Conservation (phyloP, 2,113 vertebrate genomes). For the Piprites chloris region DNA sequence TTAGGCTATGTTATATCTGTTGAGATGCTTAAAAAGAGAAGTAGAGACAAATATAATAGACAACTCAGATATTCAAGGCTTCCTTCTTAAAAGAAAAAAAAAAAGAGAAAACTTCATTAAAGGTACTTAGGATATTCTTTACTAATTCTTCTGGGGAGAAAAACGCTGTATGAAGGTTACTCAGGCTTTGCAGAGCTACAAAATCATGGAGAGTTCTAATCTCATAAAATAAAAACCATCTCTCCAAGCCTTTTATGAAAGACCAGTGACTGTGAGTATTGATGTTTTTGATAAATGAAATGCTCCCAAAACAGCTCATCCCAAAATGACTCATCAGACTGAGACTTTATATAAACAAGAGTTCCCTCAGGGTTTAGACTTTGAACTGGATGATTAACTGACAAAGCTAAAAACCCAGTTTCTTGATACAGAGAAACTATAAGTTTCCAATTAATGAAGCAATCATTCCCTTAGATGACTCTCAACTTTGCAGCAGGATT, state of each 20-base stretch:
- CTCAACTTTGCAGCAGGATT: not conserved
- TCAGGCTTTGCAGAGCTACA: not conserved
- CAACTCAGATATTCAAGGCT: not conserved
- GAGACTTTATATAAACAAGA: conserved; percentile 29
- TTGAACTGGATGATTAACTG: conserved; percentile 37
- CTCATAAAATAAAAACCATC: not conserved
- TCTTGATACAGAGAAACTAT: not conserved
- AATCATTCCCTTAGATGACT: not conserved
- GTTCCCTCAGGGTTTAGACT: conserved; percentile 10
- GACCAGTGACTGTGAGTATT: not conserved
- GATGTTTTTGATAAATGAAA: conserved; percentile 48
- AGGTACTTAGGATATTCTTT: not conserved
- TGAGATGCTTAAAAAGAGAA: not conserved
- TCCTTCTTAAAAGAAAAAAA: not conserved
- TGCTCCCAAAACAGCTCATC: conserved; percentile 10
- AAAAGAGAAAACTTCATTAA: not conserved
- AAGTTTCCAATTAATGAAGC: conserved; percentile 40
- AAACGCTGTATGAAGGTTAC: not conserved
- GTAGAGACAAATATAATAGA: not conserved
- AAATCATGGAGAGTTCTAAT: not conserved
- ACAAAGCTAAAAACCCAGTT: conserved; percentile 13
- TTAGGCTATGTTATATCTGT: not conserved
- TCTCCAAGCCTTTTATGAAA: conserved; percentile 16
- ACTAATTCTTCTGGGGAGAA: not conserved
- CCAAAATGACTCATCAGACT: conserved; percentile 17